phyloP scores from a whole-genome alignment of 30 jellyfish, hydroid and myxozoan species.

The Chironex yamaguchii region DNA sequence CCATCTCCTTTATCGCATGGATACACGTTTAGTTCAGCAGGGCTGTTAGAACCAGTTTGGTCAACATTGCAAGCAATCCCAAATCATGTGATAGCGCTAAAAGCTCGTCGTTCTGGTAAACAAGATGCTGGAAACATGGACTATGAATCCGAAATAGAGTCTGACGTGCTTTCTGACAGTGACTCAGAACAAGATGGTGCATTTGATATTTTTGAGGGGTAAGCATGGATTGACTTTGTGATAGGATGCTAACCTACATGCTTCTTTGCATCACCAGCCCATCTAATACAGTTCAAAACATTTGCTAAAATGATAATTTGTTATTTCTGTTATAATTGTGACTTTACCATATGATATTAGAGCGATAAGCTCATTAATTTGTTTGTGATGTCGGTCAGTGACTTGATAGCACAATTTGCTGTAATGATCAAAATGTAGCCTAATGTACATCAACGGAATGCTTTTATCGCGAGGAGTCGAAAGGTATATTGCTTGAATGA shows the following conservation, averaged over 20 bases:
- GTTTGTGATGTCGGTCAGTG: too few relatives aligned
- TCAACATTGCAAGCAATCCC: not conserved
- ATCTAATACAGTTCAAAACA: conserved; percentile 1
- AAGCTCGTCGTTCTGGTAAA: conserved; percentile 5
- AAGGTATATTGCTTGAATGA: too few relatives aligned
- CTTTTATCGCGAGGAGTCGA: too few relatives aligned
- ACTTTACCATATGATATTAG: too few relatives aligned
- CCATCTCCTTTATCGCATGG: conserved; percentile 9
- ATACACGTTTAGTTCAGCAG: not conserved
- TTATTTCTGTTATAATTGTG: too few relatives aligned
- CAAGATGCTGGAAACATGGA: not conserved
- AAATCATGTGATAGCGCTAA: conserved; percentile 1
- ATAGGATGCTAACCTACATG: not conserved
- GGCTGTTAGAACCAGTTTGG: not conserved
- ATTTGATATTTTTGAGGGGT: conserved; percentile 29
- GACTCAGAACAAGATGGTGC: conserved; percentile 54
- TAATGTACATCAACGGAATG: too few relatives aligned
- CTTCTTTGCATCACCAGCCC: conserved; percentile 4
- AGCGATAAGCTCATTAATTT: too few relatives aligned
- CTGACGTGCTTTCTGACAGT: conserved; percentile 29
- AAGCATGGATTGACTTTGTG: conserved; percentile 8
- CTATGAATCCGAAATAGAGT: conserved; percentile 12
- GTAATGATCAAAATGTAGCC: too few relatives aligned
- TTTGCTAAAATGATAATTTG: too few relatives aligned
- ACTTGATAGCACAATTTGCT: too few relatives aligned